A percentile compares a stretch with the other conserved stretches of the same genome.
Conservation (phyloP, 2,888 invertebrate genomes). For the Phanerotoma sp. region DNA sequence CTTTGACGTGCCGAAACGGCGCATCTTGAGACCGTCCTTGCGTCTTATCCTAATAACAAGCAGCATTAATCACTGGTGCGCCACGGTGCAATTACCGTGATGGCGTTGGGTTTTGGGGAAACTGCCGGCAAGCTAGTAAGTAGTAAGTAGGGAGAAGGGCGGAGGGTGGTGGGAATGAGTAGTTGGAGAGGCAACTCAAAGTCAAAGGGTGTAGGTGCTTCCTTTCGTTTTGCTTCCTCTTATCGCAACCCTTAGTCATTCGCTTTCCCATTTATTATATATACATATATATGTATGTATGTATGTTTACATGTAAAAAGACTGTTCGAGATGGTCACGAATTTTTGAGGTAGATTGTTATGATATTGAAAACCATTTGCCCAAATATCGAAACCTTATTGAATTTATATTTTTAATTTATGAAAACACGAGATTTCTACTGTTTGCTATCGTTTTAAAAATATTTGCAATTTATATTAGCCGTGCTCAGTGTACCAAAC, state of each 20-base stretch:
- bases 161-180: too few species aligned
- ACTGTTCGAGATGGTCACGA: too few species aligned
- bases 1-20: conserved; percentile 36
- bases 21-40: conserved; percentile 41
- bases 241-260: conserved; percentile 12
- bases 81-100: conserved; percentile 47
- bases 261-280: conserved; percentile 5
- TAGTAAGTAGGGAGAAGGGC: conserved; percentile 27
- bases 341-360: too few species aligned
- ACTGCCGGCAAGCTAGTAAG: conserved; percentile 14
- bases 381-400: too few species aligned
- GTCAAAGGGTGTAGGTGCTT: conserved; percentile 36
- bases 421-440: too few species aligned
- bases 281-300: too few species aligned
- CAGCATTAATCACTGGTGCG: conserved; percentile 48
- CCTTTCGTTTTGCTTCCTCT: conserved; percentile 13
- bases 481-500: too few species aligned
- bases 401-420: too few species aligned
- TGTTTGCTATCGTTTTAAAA: too few species aligned
- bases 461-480: too few species aligned
- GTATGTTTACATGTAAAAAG: too few species aligned
- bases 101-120: conserved; percentile 40
- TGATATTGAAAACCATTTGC: too few species aligned
- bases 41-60: conserved; percentile 48
- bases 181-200: conserved; percentile 33